Percentiles rank a stretch among this genome's conserved stretches.
These are phyloP conservation scores for Ellobius talpinus DNA, from an alignment of 2,113 vertebrate genomes.

Conservation along the genomic window DNA sequence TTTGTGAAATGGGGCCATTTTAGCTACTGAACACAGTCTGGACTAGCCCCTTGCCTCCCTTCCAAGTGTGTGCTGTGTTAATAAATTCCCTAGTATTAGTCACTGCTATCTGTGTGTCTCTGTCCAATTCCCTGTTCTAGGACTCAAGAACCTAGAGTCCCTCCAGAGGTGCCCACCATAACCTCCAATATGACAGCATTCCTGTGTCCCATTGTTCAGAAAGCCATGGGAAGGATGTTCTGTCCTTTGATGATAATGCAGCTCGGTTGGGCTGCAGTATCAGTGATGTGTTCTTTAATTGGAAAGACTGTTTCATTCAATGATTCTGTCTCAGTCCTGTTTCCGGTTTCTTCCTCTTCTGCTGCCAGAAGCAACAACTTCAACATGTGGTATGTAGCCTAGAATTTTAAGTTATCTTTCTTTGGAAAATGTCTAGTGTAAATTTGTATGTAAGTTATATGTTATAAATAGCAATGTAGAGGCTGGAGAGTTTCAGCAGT, in stretches of 20 bases:
- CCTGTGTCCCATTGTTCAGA: neutral
- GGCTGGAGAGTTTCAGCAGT: neutral
- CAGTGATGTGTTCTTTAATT: neutral
- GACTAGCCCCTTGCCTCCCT: neutral
- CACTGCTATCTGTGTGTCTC: neutral
- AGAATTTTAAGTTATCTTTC: constrained; percentile 35
- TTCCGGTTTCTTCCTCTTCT: neutral
- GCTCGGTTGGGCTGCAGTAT: neutral
- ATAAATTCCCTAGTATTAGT: neutral
- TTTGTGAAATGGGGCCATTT: neutral
- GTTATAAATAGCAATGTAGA: neutral
- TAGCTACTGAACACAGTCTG: neutral
- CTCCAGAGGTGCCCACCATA: neutral
- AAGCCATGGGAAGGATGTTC: neutral
- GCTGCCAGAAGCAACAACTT: neutral
- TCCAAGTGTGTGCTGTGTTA: neutral
- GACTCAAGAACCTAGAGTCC: neutral
- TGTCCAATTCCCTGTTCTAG: neutral
- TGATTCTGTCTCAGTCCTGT: neutral
- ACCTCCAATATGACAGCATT: neutral
- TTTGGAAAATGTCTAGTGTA: constrained; percentile 2
- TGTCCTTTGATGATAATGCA: neutral
- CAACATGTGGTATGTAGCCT: neutral
- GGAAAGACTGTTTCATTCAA: neutral
- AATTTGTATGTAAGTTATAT: neutral